Evolutionary conservation across 2,888 invertebrate species (phyloP).

Genomic region (Cistogaster globosa): DNA sequence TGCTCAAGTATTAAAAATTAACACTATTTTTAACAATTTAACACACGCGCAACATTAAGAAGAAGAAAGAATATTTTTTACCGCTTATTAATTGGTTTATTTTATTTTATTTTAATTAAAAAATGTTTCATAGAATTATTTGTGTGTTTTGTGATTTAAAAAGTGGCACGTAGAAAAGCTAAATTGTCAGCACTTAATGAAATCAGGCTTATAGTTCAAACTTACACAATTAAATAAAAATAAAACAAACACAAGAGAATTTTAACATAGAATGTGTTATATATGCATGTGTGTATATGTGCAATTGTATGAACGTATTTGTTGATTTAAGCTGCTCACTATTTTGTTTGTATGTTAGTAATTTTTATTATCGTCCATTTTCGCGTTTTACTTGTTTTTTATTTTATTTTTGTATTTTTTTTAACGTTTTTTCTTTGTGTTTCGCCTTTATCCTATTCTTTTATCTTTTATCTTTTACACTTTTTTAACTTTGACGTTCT

Average conservation of each 20-base stretch:
- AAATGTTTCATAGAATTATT: not conserved
- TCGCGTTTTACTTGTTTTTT: constrained; percentile 29
- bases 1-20: too few species aligned
- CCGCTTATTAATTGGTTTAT: too few species aligned
- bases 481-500: constrained; percentile 45
- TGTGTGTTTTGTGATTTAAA: not conserved
- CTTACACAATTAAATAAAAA: constrained; percentile 23
- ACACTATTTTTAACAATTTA: too few species aligned
- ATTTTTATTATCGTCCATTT: constrained; percentile 25
- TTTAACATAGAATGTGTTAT: constrained; percentile 21
- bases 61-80: not conserved
- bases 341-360: constrained; percentile 28
- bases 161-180: constrained; percentile 34
- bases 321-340: constrained; percentile 31
- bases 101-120: not conserved
- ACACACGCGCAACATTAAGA: too few species aligned
- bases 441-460: constrained; percentile 33
- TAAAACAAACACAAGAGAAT: constrained; percentile 32
- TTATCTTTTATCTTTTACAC: constrained; percentile 53
- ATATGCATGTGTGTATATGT: not conserved
- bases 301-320: not conserved
- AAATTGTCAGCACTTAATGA: constrained; percentile 51
- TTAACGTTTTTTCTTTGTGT: constrained; percentile 7
- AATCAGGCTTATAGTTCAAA: constrained; percentile 54
- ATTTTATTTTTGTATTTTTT: constrained; percentile 43